These are phyloP conservation scores for Glyptemys insculpta DNA, from an alignment of 2,797 vertebrate species.

Conservation along the genomic window DNA sequence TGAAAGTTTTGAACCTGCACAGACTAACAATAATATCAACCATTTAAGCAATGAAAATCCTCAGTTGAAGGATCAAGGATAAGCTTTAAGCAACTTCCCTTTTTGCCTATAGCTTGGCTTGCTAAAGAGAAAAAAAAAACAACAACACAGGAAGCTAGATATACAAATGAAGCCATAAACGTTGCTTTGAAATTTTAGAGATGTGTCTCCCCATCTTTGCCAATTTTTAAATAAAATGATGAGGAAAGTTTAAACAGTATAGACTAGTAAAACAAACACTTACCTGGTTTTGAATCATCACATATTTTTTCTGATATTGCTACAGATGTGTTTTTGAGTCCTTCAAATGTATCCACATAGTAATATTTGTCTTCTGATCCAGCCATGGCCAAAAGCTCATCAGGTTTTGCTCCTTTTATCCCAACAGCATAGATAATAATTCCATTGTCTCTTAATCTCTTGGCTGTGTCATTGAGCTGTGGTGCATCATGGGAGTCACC, in stretches of 20 bases:
- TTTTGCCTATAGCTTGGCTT: neutral
- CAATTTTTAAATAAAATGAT: neutral
- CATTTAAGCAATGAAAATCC: neutral
- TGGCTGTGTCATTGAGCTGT: conserved; percentile 52
- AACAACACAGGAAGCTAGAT: too few species aligned
- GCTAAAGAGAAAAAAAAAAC: neutral
- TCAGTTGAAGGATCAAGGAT: neutral
- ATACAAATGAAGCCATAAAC: too few species aligned
- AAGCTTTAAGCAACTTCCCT: neutral
- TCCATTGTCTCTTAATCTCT: conserved; percentile 68
- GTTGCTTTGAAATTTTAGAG: too few species aligned
- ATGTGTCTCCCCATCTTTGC: neutral
- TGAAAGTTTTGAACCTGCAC: neutral
- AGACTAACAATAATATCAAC: neutral
- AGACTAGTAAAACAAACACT: neutral
- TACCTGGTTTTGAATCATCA: conserved; percentile 71
- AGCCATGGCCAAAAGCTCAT: conserved; percentile 76
- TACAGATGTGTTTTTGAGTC: conserved; percentile 66
- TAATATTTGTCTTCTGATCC: conserved; percentile 76
- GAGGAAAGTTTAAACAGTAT: neutral
- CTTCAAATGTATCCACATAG: conserved; percentile 77
- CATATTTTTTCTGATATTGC: conserved; percentile 72
- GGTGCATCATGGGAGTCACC: conserved; percentile 70
- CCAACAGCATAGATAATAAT: conserved; percentile 76
- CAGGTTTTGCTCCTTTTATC: conserved; percentile 51